A percentile compares a stretch with the other conserved stretches of the same genome.
phyloP scores from a whole-genome alignment of 2,113 vertebrate genomes.

The Pseudonaja textilis region DNA sequence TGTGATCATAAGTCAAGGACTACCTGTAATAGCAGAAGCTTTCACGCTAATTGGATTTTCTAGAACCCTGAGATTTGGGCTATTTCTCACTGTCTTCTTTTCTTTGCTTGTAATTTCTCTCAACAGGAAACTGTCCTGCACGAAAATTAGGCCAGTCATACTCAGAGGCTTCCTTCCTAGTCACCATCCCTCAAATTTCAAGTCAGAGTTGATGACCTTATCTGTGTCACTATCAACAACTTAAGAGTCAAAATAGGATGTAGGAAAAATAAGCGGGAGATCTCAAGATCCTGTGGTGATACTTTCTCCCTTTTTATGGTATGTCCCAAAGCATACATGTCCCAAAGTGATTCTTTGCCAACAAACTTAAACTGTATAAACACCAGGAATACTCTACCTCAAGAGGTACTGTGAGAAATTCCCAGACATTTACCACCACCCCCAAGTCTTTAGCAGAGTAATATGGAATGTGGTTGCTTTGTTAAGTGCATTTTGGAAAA shows the following conservation, averaged over 20 bases:
- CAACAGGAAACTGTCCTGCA: background rate
- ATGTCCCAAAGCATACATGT: background rate
- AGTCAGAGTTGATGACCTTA: background rate
- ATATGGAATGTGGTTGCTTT: background rate
- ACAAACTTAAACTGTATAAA: background rate
- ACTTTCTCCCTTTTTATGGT: too few species aligned
- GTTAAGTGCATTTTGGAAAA: conserved; percentile 16
- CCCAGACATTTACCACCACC: background rate
- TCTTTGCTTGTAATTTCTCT: background rate
- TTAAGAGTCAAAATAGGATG: background rate
- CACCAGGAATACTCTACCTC: background rate
- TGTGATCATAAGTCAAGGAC: background rate
- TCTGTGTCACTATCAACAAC: background rate
- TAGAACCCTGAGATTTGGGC: background rate
- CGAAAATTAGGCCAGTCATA: background rate
- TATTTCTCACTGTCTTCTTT: background rate
- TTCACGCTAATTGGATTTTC: background rate
- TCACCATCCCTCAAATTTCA: background rate
- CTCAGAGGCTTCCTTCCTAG: background rate
- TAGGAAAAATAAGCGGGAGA: too few species aligned
- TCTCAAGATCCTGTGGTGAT: background rate
- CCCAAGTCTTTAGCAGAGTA: background rate
- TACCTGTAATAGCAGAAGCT: background rate
- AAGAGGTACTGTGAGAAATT: background rate
- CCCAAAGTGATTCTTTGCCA: background rate